Percentiles rank a stretch among this genome's conserved stretches.
Conservation (phyloP, 2,797 vertebrate species). For the Phoebastria nigripes region DNA sequence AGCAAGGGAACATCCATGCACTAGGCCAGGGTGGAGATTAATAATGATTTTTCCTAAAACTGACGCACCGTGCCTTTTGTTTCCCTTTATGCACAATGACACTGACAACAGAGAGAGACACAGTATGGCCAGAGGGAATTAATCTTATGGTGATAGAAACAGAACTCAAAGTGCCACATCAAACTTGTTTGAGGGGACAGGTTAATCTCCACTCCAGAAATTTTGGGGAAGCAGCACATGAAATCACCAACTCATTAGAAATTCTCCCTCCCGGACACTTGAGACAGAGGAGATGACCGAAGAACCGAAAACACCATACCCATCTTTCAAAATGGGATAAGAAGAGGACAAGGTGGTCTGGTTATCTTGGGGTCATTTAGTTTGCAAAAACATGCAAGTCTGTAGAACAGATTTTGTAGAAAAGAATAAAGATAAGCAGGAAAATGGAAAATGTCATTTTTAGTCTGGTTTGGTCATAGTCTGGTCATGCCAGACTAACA, state of each 20-base stretch:
- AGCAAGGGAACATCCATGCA: neutral
- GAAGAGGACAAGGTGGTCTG: neutral
- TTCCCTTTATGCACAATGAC: neutral
- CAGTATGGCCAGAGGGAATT: neutral
- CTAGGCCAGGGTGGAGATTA: neutral
- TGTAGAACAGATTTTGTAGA: neutral
- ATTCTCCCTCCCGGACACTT: neutral
- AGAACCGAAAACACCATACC: neutral
- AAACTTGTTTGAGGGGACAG: neutral
- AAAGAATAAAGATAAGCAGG: neutral
- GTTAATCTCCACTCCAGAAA: neutral
- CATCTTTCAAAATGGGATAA: neutral
- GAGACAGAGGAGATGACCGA: neutral
- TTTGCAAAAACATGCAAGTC: neutral
- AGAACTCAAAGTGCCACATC: neutral
- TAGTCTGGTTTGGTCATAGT: conserved; percentile 40
- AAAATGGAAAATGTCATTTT: conserved; percentile 31
- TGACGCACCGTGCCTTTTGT: fast-evolving
- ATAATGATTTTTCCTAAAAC: neutral
- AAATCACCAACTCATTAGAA: neutral
- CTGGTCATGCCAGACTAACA: conserved; percentile 30
- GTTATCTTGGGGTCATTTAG: neutral
- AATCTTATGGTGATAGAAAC: neutral
- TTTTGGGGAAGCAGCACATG: neutral
- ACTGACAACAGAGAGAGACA: neutral